These are phyloP conservation scores for Apostichopus californicus DNA, from an alignment of 35 echinoderm and acorn worm genomes.

Conservation along the genomic window DNA sequence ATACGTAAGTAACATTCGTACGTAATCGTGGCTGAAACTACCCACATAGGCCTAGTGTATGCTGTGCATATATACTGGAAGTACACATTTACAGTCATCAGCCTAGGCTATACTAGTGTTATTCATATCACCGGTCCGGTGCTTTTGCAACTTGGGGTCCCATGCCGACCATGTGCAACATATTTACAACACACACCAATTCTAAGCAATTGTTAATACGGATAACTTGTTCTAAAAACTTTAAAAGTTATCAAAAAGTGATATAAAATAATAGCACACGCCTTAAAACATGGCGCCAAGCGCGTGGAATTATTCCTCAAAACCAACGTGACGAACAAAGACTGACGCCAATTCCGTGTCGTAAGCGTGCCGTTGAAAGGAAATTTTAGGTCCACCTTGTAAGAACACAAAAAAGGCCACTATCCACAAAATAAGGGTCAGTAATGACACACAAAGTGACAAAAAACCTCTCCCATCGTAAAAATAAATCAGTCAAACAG, in stretches of 20 bases:
- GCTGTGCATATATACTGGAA: no score
- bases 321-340: conserved; percentile 26
- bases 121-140: neutral
- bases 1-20: no score
- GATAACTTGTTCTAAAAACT: neutral
- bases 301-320: conserved; percentile 12
- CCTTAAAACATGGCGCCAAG: conserved; percentile 43
- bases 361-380: neutral
- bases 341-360: conserved; percentile 11
- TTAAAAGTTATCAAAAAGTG: conserved; percentile 21
- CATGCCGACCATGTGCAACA: conserved; percentile 48
- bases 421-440: conserved; percentile 34
- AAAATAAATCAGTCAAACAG: neutral
- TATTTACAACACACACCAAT: conserved; percentile 25
- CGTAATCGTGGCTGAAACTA: no score
- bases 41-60: no score
- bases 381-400: conserved; percentile 43
- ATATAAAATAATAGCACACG: neutral
- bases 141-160: neutral
- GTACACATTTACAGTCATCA: no score
- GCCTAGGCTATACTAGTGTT: no score
- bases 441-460: conserved; percentile 11
- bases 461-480: neutral
- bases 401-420: conserved; percentile 44
- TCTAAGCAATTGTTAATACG: neutral